Percentiles rank a stretch among this genome's conserved stretches.
Conservation (phyloP, 53 echinoderm and acorn worm species). For the Echinometra lucunter region DNA sequence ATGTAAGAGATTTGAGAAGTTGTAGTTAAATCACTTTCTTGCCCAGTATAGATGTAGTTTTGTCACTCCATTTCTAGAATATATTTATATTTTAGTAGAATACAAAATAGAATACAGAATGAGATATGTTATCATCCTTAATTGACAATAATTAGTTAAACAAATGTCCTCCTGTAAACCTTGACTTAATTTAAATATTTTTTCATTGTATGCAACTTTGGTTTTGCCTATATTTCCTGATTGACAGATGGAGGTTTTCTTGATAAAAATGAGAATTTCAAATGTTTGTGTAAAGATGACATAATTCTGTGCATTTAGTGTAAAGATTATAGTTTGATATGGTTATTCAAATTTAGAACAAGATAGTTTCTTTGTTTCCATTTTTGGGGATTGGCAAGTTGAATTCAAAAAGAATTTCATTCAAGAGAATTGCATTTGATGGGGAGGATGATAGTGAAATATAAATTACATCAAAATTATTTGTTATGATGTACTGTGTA, state of each 20-base stretch:
- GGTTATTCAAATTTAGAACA: background rate
- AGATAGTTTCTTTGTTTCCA: background rate
- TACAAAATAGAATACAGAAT: background rate
- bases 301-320: background rate
- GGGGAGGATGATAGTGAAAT: background rate
- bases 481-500: background rate
- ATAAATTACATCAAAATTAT: background rate
- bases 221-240: no score
- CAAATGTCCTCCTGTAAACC: background rate
- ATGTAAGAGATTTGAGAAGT: background rate
- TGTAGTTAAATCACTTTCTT: background rate
- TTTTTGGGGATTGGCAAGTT: background rate
- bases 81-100: no score
- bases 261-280: no score
- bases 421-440: no score
- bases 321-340: background rate
- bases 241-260: no score
- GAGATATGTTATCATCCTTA: background rate
- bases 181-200: background rate
- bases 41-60: background rate
- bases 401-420: background rate
- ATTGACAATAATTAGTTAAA: background rate
- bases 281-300: background rate
- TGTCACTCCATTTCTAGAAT: background rate
- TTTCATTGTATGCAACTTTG: no score